Evolutionary conservation across 2,888 invertebrate species (phyloP).

Genomic region (Catocala fraxini): DNA sequence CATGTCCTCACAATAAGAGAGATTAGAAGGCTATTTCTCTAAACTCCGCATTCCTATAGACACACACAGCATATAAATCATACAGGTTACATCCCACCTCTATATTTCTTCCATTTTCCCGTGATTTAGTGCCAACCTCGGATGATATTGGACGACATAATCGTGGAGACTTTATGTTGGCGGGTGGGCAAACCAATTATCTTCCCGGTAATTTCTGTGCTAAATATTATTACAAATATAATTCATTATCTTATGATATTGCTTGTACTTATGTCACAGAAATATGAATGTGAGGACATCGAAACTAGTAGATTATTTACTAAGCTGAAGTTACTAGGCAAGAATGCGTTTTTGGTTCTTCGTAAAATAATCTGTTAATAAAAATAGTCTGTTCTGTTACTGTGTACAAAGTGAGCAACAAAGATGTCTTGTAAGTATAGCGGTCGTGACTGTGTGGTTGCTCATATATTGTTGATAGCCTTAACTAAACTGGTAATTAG

Average conservation of each 20-base stretch:
- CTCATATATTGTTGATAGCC: too few relatives aligned
- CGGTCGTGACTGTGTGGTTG: too few relatives aligned
- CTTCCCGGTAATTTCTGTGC: constrained; percentile 9
- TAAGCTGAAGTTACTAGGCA: too few relatives aligned
- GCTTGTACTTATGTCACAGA: too few relatives aligned
- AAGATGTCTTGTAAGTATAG: too few relatives aligned
- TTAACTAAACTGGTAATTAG: too few relatives aligned
- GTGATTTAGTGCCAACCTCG: constrained; percentile 40
- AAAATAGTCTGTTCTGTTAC: too few relatives aligned
- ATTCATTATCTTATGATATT: not conserved
- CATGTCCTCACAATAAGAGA: constrained; percentile 17
- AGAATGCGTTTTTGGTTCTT: too few relatives aligned
- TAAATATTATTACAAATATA: not conserved
- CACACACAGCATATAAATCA: constrained; percentile 38
- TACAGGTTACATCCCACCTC: constrained; percentile 35
- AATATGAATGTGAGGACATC: too few relatives aligned
- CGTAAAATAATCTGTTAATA: too few relatives aligned
- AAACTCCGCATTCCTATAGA: constrained; percentile 22
- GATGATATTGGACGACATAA: constrained; percentile 43
- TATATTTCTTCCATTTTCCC: constrained; percentile 46
- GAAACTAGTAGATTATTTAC: too few relatives aligned
- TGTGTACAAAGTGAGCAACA: too few relatives aligned
- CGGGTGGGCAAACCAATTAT: constrained; percentile 25
- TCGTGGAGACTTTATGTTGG: constrained; percentile 32
- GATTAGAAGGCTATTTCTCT: constrained; percentile 28